Evolutionary conservation across 1,140 invertebrate genomes (phyloP).

Genomic region (Tetramorium simillimum): DNA sequence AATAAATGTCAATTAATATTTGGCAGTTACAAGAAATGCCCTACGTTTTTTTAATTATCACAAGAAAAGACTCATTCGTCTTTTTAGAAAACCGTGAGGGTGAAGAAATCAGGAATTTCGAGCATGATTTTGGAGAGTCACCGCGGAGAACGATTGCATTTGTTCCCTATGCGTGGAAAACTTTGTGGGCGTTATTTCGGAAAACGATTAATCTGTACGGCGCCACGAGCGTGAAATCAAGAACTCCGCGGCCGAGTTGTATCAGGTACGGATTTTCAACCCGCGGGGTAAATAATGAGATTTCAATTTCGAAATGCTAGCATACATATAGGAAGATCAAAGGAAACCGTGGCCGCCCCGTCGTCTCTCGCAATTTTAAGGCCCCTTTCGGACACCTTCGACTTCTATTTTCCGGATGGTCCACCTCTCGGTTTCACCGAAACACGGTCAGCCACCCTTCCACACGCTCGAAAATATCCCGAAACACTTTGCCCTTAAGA

Average conservation of each 20-base stretch:
- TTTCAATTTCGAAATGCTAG: constrained; percentile 66
- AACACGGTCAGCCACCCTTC: constrained; percentile 39
- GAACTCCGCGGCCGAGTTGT: constrained; percentile 36
- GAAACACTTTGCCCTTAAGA: constrained; percentile 38
- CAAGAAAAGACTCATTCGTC: neutral
- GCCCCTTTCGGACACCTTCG: constrained; percentile 65
- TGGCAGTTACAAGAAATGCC: neutral
- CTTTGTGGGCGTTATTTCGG: constrained; percentile 53
- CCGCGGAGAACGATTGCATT: neutral
- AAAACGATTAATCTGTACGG: constrained; percentile 65
- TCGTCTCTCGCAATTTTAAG: constrained; percentile 72
- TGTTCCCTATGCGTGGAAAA: neutral
- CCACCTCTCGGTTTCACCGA: constrained; percentile 36
- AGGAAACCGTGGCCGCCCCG: constrained; percentile 56
- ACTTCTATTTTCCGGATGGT: constrained; percentile 69
- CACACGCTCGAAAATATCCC: constrained; percentile 3
- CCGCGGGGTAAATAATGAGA: constrained; percentile 73
- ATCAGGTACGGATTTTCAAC: constrained; percentile 55
- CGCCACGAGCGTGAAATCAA: constrained; percentile 70
- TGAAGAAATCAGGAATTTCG: neutral
- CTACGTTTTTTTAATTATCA: neutral
- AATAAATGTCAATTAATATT: neutral
- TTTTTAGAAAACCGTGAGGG: neutral
- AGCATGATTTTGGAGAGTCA: constrained; percentile 57
- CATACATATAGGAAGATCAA: constrained; percentile 67